phyloP scores from a whole-genome alignment of 1,140 invertebrate species.

The Drosophila ercepeae region DNA sequence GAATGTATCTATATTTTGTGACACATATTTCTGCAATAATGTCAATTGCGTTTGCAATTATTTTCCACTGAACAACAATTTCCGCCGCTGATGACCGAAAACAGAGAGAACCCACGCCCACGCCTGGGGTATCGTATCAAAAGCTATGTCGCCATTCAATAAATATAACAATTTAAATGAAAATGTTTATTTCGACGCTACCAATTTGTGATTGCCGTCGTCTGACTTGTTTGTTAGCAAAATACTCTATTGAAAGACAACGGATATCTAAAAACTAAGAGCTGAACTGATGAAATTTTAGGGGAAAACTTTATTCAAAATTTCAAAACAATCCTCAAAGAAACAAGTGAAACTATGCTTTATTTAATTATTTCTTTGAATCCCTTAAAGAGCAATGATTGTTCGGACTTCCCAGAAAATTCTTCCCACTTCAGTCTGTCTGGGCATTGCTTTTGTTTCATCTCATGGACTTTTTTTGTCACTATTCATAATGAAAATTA shows the following conservation, averaged over 20 bases:
- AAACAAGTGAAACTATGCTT: no score
- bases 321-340: no score
- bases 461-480: conserved; percentile 3
- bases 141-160: conserved; percentile 75
- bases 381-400: background rate
- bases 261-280: background rate
- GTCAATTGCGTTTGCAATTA: conserved; percentile 68
- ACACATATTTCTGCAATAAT: conserved; percentile 59
- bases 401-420: background rate
- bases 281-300: background rate
- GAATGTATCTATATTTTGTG: conserved; percentile 19
- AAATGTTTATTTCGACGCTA: conserved; percentile 73
- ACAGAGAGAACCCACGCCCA: conserved; percentile 44
- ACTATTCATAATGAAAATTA: conserved; percentile 73
- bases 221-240: conserved; percentile 50
- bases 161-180: conserved; percentile 76
- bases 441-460: conserved; percentile 19
- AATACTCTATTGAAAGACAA: conserved; percentile 42
- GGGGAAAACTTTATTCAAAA: background rate
- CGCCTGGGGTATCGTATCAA: conserved; percentile 65
- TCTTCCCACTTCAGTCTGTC: conserved; percentile 25
- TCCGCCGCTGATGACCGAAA: conserved; percentile 45
- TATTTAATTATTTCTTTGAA: background rate
- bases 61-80: conserved; percentile 45
- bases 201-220: conserved; percentile 48